Evolutionary conservation across 2,797 vertebrate genomes (phyloP).

Genomic region (Parotocinclus haroldoi): DNA sequence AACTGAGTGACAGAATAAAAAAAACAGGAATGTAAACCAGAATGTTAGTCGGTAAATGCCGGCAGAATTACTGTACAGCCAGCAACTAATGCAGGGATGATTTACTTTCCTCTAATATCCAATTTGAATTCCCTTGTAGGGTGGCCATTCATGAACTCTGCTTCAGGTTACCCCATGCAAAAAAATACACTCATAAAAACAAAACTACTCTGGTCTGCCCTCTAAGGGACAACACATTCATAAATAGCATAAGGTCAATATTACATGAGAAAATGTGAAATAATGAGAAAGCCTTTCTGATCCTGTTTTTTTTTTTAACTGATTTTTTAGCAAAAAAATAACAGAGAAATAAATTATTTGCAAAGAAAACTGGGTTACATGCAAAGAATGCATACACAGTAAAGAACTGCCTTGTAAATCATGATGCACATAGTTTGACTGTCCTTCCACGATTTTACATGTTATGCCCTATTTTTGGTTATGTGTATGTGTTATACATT

Average conservation of each 20-base stretch:
- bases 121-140: constrained; percentile 26
- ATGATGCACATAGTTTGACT: too few relatives aligned
- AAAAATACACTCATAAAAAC: too few relatives aligned
- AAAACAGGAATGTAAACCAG: constrained; percentile 42
- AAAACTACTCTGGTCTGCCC: constrained; percentile 2
- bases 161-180: constrained; percentile 23
- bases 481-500: too few relatives aligned
- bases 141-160: constrained; percentile 30
- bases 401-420: too few relatives aligned
- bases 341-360: too few relatives aligned
- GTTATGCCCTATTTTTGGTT: too few relatives aligned
- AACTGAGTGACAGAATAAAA: constrained; percentile 45
- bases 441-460: too few relatives aligned
- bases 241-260: constrained; percentile 11
- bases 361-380: too few relatives aligned
- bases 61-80: constrained; percentile 50
- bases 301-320: too few relatives aligned
- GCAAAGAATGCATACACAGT: too few relatives aligned
- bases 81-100: constrained; percentile 31
- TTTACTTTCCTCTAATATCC: constrained; percentile 44
- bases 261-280: background rate
- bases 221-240: constrained; percentile 2
- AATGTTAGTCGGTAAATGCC: constrained; percentile 44
- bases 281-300: background rate
- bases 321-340: too few relatives aligned